Evolutionary conservation across 1,140 invertebrate species (phyloP).

Genomic region (Drosophila baimaii): DNA sequence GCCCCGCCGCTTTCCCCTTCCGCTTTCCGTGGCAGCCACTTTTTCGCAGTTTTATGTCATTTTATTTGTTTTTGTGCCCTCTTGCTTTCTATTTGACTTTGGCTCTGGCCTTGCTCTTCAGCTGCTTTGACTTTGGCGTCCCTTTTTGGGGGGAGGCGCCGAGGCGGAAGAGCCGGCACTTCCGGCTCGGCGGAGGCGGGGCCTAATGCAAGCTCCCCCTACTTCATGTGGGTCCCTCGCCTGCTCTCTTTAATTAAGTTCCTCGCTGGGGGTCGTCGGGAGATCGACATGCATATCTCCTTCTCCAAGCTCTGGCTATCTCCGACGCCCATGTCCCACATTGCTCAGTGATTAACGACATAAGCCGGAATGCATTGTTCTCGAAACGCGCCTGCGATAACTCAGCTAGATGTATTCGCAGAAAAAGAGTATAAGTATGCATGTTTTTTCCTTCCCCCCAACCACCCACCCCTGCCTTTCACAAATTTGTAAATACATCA

Average conservation of each 20-base stretch:
- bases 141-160: conserved; percentile 47
- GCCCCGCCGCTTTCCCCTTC: not conserved
- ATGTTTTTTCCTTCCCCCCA: not conserved
- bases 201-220: not conserved
- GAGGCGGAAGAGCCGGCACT: conserved; percentile 49
- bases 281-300: not conserved
- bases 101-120: conserved; percentile 43
- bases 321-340: conserved; percentile 9
- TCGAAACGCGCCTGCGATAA: not conserved
- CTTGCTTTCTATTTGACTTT: conserved; percentile 39
- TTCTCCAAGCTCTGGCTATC: not conserved
- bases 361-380: conserved; percentile 33
- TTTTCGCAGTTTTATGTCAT: conserved; percentile 39
- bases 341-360: conserved; percentile 40
- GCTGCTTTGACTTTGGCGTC: conserved; percentile 28
- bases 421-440: not conserved
- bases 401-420: not conserved
- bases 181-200: not conserved
- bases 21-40: conserved; percentile 5
- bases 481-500: too few relatives aligned
- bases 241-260: conserved; percentile 10
- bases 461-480: too few relatives aligned
- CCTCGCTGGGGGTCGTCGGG: not conserved
- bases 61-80: conserved; percentile 67
- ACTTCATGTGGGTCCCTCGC: not conserved